These are phyloP conservation scores for Dipodomys merriami DNA, from an alignment of 2,113 vertebrate species.

Conservation along the genomic window DNA sequence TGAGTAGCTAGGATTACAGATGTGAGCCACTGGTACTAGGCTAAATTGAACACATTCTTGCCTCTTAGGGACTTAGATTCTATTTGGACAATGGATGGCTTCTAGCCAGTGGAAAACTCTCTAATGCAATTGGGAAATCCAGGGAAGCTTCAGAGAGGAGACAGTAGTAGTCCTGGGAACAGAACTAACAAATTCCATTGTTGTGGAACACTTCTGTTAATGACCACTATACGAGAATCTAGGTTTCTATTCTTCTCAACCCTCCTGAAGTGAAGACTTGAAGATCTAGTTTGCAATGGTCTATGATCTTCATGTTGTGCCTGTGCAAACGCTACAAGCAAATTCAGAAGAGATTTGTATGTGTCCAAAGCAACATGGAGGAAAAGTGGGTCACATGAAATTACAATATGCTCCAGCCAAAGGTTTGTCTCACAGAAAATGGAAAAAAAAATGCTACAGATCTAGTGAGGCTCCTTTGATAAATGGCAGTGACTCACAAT, in stretches of 20 bases:
- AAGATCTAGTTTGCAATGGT: conserved; percentile 55
- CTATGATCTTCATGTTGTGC: conserved; percentile 62
- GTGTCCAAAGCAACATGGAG: conserved; percentile 66
- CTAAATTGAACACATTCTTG: conserved; percentile 12
- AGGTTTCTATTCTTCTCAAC: conserved; percentile 54
- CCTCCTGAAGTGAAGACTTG: conserved; percentile 24
- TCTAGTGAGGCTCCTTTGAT: conserved; percentile 66
- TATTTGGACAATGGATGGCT: conserved; percentile 34
- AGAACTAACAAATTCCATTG: background rate
- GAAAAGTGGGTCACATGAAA: conserved; percentile 73
- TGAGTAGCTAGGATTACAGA: background rate
- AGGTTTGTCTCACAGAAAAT: conserved; percentile 75
- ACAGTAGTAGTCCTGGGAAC: background rate
- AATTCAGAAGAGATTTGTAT: conserved; percentile 70
- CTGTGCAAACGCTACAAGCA: conserved; percentile 58
- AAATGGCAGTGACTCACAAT: conserved; percentile 76
- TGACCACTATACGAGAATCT: background rate
- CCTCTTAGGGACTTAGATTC: background rate
- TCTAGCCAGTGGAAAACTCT: conserved; percentile 2
- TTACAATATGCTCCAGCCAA: conserved; percentile 78
- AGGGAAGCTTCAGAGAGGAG: conserved; percentile 7
- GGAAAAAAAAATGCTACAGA: conserved; percentile 64
- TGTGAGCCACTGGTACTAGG: background rate
- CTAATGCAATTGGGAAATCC: background rate
- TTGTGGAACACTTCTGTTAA: background rate